Evolutionary conservation across 2,888 invertebrate genomes (phyloP).

Genomic region (Cinara cedri): DNA sequence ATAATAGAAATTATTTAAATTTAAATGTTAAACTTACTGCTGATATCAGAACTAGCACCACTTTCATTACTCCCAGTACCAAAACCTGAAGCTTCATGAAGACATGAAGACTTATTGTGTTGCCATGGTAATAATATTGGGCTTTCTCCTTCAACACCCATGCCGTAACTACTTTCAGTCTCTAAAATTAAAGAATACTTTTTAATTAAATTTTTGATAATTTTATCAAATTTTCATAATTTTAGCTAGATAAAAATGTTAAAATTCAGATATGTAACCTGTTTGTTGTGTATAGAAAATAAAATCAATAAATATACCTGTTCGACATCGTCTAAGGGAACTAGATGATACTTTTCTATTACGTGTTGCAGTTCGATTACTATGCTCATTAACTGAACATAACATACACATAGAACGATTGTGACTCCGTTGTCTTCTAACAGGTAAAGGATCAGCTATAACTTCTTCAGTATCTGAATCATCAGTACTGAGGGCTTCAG

Average conservation of each 20-base stretch:
- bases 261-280: slow-evolving; percentile 10
- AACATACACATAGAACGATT: slow-evolving; percentile 59
- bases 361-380: slow-evolving; percentile 55
- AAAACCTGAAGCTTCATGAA: slow-evolving; percentile 59
- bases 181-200: slow-evolving; percentile 60
- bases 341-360: slow-evolving; percentile 61
- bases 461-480: slow-evolving; percentile 59
- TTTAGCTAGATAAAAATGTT: too few species aligned
- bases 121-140: slow-evolving; percentile 60
- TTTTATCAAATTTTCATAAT: too few species aligned
- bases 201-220: too few species aligned
- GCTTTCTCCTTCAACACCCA: slow-evolving; percentile 60
- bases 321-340: slow-evolving; percentile 60
- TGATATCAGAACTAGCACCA: slow-evolving; percentile 53
- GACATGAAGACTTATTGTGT: slow-evolving; percentile 59
- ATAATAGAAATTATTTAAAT: not conserved
- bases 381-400: slow-evolving; percentile 58
- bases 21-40: slow-evolving; percentile 41
- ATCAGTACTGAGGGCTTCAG: slow-evolving; percentile 57
- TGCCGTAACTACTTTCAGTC: slow-evolving; percentile 61
- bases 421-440: slow-evolving; percentile 58
- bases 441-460: slow-evolving; percentile 32
- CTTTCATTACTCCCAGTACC: slow-evolving; percentile 60
- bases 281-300: slow-evolving; percentile 14
- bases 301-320: slow-evolving; percentile 59